phyloP scores from a whole-genome alignment of 1,140 invertebrate species.

The Mercenaria mercenaria region DNA sequence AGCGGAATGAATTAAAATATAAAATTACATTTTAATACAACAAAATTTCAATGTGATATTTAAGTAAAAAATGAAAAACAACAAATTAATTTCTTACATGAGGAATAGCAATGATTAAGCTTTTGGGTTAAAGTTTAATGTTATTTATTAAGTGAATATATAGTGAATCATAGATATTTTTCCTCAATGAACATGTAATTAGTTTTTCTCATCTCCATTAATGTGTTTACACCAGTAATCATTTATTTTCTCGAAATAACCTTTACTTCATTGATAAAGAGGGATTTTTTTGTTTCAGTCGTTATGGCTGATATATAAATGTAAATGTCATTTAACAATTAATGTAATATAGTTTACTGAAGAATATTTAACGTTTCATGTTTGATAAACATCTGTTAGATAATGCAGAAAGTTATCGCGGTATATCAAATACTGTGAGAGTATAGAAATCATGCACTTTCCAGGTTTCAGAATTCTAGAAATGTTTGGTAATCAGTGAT shows the following conservation, averaged over 20 bases:
- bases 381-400: background rate
- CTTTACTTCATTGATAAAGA: background rate
- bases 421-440: background rate
- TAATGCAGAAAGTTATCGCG: background rate
- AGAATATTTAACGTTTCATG: background rate
- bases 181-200: slow-evolving; percentile 9
- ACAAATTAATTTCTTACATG: slow-evolving; percentile 41
- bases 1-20: slow-evolving; percentile 39
- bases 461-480: background rate
- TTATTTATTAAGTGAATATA: background rate
- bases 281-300: background rate
- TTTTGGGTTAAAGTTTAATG: background rate
- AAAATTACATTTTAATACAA: slow-evolving; percentile 35
- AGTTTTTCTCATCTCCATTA: background rate
- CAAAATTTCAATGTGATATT: slow-evolving; percentile 29
- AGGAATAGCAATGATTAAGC: background rate
- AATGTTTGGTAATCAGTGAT: background rate
- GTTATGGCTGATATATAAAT: background rate
- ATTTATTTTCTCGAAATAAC: background rate
- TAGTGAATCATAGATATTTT: background rate
- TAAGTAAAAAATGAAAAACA: background rate
- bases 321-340: slow-evolving; percentile 6
- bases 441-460: background rate
- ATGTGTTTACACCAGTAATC: background rate
- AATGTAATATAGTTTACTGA: background rate